phyloP scores from a whole-genome alignment of 2,113 vertebrate species.

The Hipposideros armiger region DNA sequence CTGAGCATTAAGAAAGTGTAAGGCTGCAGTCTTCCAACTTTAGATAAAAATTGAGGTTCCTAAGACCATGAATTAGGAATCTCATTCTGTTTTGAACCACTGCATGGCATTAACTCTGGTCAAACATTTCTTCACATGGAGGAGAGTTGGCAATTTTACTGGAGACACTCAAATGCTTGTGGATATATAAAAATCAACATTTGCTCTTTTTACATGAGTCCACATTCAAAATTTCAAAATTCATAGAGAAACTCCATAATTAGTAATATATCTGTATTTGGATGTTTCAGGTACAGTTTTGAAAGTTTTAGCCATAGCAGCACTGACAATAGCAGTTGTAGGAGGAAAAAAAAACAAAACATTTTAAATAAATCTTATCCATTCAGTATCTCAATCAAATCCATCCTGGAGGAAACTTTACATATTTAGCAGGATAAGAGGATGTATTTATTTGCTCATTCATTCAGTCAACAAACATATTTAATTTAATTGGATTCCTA shows the following conservation, averaged over 20 bases:
- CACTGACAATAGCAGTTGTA: background rate
- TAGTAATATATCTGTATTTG: background rate
- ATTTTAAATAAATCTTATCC: background rate
- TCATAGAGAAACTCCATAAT: background rate
- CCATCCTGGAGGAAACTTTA: background rate
- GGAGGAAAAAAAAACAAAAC: background rate
- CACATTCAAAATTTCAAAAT: background rate
- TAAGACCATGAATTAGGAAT: background rate
- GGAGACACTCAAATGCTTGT: background rate
- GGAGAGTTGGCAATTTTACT: background rate
- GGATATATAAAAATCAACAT: background rate
- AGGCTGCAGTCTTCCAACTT: background rate
- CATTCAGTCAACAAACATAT: background rate
- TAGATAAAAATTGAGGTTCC: background rate
- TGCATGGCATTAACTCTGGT: background rate
- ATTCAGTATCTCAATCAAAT: constrained; percentile 21
- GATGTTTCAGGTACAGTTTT: background rate
- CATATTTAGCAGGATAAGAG: background rate
- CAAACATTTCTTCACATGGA: background rate
- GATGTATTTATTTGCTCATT: background rate
- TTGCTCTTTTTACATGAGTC: background rate
- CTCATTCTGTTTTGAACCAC: background rate
- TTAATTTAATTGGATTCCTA: constrained; percentile 2
- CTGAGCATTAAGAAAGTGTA: background rate
- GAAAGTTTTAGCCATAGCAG: background rate